Percentiles rank a stretch among this genome's conserved stretches.
These are phyloP conservation scores for Manis pentadactyla DNA, from an alignment of 2,797 vertebrate species.

Conservation along the genomic window DNA sequence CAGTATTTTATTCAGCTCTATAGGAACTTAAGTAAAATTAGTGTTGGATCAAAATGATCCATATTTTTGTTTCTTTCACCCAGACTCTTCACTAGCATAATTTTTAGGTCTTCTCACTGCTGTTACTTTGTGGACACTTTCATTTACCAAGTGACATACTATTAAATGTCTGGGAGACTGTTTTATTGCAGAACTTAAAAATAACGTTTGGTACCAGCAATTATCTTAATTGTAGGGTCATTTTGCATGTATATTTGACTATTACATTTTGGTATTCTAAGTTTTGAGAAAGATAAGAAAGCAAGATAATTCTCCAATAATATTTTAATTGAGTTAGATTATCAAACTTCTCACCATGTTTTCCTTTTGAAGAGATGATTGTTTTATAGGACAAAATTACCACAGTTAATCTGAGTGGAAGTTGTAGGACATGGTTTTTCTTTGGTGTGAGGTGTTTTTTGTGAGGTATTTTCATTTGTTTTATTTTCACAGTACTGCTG, in stretches of 20 bases:
- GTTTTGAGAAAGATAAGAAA: not conserved
- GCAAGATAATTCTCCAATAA: not conserved
- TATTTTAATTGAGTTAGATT: conserved; percentile 52
- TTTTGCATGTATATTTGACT: conserved; percentile 65
- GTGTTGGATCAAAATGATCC: not conserved
- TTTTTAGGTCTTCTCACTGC: conserved; percentile 70
- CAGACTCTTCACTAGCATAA: conserved; percentile 63
- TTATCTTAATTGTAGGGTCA: conserved; percentile 68
- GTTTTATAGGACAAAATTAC: not conserved
- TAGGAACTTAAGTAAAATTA: conserved; percentile 73
- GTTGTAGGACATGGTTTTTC: too few species aligned
- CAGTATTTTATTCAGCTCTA: conserved; percentile 76
- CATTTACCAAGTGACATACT: conserved; percentile 79
- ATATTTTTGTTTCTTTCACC: conserved; percentile 54
- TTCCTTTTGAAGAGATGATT: not conserved
- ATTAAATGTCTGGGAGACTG: conserved; percentile 76
- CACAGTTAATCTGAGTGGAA: conserved; percentile 31
- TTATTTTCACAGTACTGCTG: not conserved
- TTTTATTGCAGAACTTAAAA: conserved; percentile 70
- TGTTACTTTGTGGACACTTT: conserved; percentile 79
- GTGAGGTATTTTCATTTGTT: not conserved
- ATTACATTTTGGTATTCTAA: conserved; percentile 59
- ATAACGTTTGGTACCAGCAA: conserved; percentile 71
- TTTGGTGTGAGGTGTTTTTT: not conserved
- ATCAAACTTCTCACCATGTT: not conserved